phyloP scores from a whole-genome alignment of 2,797 vertebrate genomes.

The Chelon auratus region DNA sequence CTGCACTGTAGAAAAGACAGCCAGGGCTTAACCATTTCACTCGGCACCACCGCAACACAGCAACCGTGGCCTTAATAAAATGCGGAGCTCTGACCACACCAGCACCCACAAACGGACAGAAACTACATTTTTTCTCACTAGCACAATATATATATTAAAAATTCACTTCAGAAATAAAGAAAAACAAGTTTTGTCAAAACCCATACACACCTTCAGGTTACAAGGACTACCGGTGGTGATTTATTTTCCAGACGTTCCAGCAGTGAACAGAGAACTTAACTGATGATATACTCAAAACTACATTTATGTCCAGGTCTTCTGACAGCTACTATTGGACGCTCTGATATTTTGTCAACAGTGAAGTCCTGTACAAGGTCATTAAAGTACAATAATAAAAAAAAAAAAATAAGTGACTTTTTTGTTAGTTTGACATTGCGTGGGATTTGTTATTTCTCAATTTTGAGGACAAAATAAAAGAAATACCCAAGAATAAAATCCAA shows the following conservation, averaged over 20 bases:
- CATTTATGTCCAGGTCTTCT: neutral
- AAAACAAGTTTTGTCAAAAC: too few species aligned
- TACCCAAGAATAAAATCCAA: neutral
- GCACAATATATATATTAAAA: neutral
- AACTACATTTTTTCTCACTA: neutral
- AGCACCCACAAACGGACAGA: neutral
- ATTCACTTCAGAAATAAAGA: too few species aligned
- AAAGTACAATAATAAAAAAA: neutral
- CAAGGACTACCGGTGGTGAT: neutral
- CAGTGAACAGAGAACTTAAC: neutral
- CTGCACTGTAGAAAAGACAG: conserved; percentile 51
- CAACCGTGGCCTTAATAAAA: conserved; percentile 44
- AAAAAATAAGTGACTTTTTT: neutral
- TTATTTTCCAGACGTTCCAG: neutral
- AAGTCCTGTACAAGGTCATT: neutral
- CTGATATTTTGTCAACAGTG: neutral
- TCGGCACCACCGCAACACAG: conserved; percentile 43
- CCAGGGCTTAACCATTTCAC: conserved; percentile 60
- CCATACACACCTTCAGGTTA: too few species aligned
- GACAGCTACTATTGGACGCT: neutral
- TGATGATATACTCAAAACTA: neutral
- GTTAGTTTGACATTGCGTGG: neutral
- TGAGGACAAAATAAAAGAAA: conserved; percentile 4
- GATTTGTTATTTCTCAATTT: neutral
- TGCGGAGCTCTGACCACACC: conserved; percentile 25